Evolutionary conservation across 2,113 vertebrate species (phyloP).

Genomic region (Rafetus swinhoei): DNA sequence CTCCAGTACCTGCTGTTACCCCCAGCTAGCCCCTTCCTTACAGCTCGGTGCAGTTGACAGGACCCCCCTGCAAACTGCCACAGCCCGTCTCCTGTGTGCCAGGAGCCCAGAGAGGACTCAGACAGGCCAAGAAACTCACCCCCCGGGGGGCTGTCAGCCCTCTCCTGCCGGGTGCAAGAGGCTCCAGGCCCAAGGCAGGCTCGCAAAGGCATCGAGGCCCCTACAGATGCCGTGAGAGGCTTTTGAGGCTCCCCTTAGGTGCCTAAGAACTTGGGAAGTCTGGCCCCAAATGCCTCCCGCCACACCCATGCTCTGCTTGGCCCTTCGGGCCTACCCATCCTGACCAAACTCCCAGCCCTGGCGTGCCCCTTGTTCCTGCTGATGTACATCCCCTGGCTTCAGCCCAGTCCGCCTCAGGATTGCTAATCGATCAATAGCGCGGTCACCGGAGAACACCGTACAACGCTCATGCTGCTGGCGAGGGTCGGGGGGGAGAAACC

Average conservation of each 20-base stretch:
- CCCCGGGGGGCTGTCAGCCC: no score
- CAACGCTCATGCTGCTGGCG: not conserved
- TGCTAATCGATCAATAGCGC: not conserved
- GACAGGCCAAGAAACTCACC: not conserved
- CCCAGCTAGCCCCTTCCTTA: not conserved
- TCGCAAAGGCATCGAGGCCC: not conserved
- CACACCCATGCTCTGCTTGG: not conserved
- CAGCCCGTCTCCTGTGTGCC: not conserved
- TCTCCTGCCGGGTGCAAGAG: not conserved
- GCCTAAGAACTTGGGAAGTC: not conserved
- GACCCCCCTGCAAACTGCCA: not conserved
- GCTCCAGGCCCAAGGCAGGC: not conserved
- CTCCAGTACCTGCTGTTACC: not conserved
- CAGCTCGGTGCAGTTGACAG: no score
- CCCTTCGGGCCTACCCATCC: not conserved
- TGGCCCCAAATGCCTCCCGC: not conserved
- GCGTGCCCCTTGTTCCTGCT: not conserved
- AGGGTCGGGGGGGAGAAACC: not conserved
- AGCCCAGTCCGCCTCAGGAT: not conserved
- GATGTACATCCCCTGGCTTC: not conserved
- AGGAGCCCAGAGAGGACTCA: not conserved
- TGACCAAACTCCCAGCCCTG: not conserved
- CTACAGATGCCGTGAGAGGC: not conserved
- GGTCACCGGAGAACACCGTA: not conserved
- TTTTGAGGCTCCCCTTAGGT: not conserved